These are phyloP conservation scores for Macrotis lagotis DNA, from an alignment of 2,113 vertebrate genomes.

Conservation along the genomic window DNA sequence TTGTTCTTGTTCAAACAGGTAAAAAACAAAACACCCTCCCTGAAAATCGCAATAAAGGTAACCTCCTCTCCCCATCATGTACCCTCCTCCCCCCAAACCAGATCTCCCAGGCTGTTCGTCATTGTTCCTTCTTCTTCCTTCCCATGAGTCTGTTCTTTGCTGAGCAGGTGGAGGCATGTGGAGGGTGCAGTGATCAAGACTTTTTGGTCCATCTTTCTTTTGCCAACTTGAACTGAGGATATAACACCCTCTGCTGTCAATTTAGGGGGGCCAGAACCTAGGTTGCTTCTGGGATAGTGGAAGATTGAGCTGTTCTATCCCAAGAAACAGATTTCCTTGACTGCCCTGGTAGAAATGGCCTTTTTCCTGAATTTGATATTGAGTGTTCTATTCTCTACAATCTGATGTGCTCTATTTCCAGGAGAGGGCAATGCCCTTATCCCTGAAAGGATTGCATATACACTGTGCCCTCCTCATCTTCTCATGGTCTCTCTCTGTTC, in stretches of 20 bases:
- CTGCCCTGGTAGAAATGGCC: background rate
- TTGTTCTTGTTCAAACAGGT: constrained; percentile 99
- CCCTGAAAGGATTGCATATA: constrained; percentile 76
- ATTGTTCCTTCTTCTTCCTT: constrained; percentile 80
- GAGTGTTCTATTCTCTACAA: background rate
- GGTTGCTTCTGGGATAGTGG: background rate
- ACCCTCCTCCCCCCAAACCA: constrained; percentile 77
- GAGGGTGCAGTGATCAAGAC: constrained; percentile 88
- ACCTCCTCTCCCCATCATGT: constrained; percentile 89
- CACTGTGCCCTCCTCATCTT: constrained; percentile 76
- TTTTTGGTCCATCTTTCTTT: constrained; percentile 19
- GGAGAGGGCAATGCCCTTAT: constrained; percentile 10
- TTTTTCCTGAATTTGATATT: background rate
- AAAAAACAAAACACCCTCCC: constrained; percentile 99
- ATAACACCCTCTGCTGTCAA: constrained; percentile 66
- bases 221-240: constrained; percentile 42
- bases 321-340: constrained; percentile 15
- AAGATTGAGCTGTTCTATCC: constrained; percentile 13
- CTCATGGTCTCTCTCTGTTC: constrained; percentile 60
- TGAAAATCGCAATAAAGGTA: constrained; percentile 99
- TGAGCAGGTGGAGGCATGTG: constrained; percentile 87
- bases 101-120: constrained; percentile 80
- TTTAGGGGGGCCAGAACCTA: background rate
- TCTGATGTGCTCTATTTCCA: background rate
- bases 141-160: constrained; percentile 86